These are phyloP conservation scores for Chaitophorus viminalis DNA, from an alignment of 2,888 invertebrate genomes.

Conservation along the genomic window DNA sequence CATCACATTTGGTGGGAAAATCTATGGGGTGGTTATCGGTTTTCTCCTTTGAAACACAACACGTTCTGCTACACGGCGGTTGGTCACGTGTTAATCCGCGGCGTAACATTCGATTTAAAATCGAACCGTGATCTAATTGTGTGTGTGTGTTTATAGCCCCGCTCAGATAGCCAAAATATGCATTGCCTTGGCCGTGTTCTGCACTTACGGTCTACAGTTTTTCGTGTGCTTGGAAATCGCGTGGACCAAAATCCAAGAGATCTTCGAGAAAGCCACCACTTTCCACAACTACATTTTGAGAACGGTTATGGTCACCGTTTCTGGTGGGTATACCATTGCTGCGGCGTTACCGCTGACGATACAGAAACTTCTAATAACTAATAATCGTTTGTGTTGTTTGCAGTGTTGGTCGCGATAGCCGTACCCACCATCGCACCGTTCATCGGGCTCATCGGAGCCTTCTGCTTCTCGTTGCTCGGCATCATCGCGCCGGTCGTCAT, in stretches of 20 bases:
- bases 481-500: slow-evolving; percentile 87
- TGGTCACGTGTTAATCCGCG: no score
- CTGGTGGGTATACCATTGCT: slow-evolving; percentile 71
- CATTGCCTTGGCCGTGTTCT: slow-evolving; percentile 89
- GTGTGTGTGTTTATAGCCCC: slow-evolving; percentile 73
- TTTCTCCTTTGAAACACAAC: no score
- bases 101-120: no score
- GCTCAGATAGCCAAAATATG: slow-evolving; percentile 87
- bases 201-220: slow-evolving; percentile 96
- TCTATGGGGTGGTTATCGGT: no score
- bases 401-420: slow-evolving; percentile 81
- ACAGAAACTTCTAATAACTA: no score
- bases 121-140: no score
- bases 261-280: slow-evolving; percentile 73
- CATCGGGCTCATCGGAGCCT: slow-evolving; percentile 91
- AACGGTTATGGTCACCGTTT: slow-evolving; percentile 70
- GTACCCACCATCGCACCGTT: slow-evolving; percentile 90
- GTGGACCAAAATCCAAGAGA: slow-evolving; percentile 84
- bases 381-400: background rate
- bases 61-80: no score
- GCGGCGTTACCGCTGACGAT: slow-evolving; percentile 67
- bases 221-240: slow-evolving; percentile 94
- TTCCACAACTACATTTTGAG: slow-evolving; percentile 76
- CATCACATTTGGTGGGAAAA: background rate
- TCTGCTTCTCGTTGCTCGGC: slow-evolving; percentile 91